These are phyloP conservation scores for Cetonia aurata DNA, from an alignment of 2,888 invertebrate genomes.

Conservation along the genomic window DNA sequence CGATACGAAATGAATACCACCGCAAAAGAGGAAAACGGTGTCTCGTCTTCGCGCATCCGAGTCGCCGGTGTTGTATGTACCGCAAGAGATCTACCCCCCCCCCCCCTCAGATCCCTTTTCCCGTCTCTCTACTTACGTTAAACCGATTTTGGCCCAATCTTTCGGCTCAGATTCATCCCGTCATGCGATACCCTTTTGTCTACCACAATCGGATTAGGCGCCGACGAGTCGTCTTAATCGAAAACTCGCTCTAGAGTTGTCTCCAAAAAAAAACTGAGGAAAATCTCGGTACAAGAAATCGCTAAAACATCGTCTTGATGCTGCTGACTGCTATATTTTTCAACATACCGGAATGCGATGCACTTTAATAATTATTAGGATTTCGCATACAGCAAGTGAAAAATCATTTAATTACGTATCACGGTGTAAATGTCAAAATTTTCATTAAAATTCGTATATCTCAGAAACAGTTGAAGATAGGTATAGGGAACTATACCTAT, in stretches of 20 bases:
- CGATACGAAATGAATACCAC: too few species aligned
- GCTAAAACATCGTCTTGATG: constrained; percentile 19
- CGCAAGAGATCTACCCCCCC: not conserved
- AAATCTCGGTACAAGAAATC: constrained; percentile 9
- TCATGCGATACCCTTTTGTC: constrained; percentile 25
- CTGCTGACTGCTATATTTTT: constrained; percentile 5
- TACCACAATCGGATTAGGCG: constrained; percentile 29
- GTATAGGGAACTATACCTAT: too few species aligned
- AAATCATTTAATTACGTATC: too few species aligned
- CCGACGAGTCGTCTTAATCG: constrained; percentile 18
- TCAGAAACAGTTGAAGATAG: too few species aligned
- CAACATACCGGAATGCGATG: not conserved
- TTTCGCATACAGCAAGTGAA: too few species aligned
- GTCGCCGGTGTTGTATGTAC: not conserved
- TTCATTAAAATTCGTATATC: too few species aligned
- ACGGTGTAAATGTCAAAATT: too few species aligned
- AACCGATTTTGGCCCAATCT: constrained; percentile 29
- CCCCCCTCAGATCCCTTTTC: not conserved
- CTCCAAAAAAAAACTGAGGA: not conserved
- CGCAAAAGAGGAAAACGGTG: not conserved
- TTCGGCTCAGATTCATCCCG: constrained; percentile 11
- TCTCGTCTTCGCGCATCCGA: not conserved
- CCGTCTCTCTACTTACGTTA: constrained; percentile 4
- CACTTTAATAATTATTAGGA: not conserved
- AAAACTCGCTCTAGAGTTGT: constrained; percentile 7